A percentile compares a stretch with the other conserved stretches of the same genome.
Evolutionary conservation across 2,888 invertebrate genomes (phyloP).

Genomic region (Drosophila eohydei): DNA sequence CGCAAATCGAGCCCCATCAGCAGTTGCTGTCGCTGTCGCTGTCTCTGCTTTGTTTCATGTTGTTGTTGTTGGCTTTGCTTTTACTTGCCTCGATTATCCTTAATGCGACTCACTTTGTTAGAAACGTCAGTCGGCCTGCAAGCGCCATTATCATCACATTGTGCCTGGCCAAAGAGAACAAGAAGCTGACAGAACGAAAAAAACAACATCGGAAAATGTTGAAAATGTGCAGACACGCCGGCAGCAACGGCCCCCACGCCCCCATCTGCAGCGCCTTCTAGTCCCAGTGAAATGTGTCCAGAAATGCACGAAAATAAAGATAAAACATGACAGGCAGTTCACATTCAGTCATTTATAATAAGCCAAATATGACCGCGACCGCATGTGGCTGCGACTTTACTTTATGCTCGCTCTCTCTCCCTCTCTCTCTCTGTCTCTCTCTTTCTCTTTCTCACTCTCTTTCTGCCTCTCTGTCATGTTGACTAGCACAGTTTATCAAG

Average conservation of each 20-base stretch:
- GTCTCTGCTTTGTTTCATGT: constrained; percentile 74
- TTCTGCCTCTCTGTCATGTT: constrained; percentile 1
- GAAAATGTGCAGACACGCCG: constrained; percentile 75
- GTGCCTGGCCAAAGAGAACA: constrained; percentile 29
- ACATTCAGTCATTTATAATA: constrained; percentile 79
- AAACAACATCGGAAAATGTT: constrained; percentile 58
- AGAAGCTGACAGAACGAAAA: constrained; percentile 11
- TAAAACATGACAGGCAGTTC: constrained; percentile 80
- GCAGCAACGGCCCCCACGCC: constrained; percentile 37
- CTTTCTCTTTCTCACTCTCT: not conserved
- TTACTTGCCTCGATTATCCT: constrained; percentile 80
- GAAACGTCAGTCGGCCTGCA: constrained; percentile 79
- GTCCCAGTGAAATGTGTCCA: constrained; percentile 49
- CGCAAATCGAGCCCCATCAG: constrained; percentile 76
- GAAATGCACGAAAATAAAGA: constrained; percentile 79
- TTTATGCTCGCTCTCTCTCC: not conserved
- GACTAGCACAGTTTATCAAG: constrained; percentile 49
- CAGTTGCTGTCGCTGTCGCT: constrained; percentile 29
- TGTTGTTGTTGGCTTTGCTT: constrained; percentile 60
- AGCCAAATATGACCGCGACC: constrained; percentile 71
- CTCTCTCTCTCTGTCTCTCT: not conserved
- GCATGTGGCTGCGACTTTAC: constrained; percentile 52
- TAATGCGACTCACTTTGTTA: constrained; percentile 81
- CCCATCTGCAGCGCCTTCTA: not conserved
- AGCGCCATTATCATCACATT: constrained; percentile 77